Conservation (phyloP, 2,113 vertebrate species). For the Zingel zingel region DNA sequence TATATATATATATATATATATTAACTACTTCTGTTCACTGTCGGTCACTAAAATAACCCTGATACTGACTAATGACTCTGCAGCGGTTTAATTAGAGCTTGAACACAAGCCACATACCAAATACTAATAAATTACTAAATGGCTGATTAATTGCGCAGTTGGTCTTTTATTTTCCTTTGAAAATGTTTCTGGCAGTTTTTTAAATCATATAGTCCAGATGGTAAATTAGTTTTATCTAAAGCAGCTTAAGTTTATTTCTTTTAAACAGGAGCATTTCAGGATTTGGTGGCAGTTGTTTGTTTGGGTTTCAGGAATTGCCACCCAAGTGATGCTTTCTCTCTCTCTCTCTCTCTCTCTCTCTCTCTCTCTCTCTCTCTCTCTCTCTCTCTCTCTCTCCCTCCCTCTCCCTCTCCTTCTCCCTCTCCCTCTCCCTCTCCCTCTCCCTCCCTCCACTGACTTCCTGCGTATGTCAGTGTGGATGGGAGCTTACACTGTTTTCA, state of each 20-base stretch:
- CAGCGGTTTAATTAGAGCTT: neutral
- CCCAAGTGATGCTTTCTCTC: constrained; percentile 48
- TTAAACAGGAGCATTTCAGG: neutral
- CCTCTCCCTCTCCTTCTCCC: neutral
- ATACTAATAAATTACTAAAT: neutral
- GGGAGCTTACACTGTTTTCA: constrained; percentile 51
- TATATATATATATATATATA: too few relatives aligned
- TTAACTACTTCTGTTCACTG: too few relatives aligned
- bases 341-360: neutral
- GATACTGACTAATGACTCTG: neutral
- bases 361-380: too few relatives aligned
- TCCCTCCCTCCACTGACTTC: neutral
- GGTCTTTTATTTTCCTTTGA: too few relatives aligned
- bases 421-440: neutral
- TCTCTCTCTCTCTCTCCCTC: too few relatives aligned
- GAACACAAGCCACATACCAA: neutral
- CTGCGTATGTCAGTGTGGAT: constrained; percentile 57
- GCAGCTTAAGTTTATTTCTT: constrained; percentile 1
- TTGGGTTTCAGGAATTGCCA: constrained; percentile 38
- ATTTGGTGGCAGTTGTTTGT: constrained; percentile 30
- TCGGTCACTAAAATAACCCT: too few relatives aligned
- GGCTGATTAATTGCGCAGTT: too few relatives aligned
- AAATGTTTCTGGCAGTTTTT: too few relatives aligned
- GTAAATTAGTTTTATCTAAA: neutral
- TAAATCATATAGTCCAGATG: neutral